Base-by-base conservation (phyloP, 2,113 vertebrate species). In the Nanorana parkeri region DNA sequence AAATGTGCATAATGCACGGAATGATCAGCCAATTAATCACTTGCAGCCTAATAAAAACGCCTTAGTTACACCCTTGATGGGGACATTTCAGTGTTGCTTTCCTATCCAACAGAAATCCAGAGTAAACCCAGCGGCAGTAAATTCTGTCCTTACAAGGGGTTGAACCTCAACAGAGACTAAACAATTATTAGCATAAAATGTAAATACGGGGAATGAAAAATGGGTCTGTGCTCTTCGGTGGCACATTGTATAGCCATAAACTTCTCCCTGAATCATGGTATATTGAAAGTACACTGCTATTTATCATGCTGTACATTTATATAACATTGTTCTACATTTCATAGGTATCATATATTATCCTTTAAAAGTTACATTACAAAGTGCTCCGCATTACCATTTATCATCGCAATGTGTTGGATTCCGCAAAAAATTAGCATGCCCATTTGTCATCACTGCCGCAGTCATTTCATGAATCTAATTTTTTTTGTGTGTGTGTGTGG, bases 261-360 rank as follows among this genome's bases (percentile, higher is more conserved):
- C 28, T 58, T 75, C 56, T 58, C n/a, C 29, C 72, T 61, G 28
- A 75, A 61, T 75, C 28, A 5, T 19, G 15, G 52, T 32, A 68
- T 79, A 79, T 68, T 55, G 52, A 58, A 68, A 68, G 41, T 24
- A 52, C 29, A 54, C 51, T 56, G n/a, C 77, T 32, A 79, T 79
- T 79, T 79, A 68, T 79, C 77, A 79, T 41, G 28, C 51, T 79
- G 77, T 68, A 79, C 47, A 23, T 36, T 79, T 78, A 24, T 78
- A 78, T 78, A 78, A 78, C 36, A 20, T 29, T 68, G 77, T 41
- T 55, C 77, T 79, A 65, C 65, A 58, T 78, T 78, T 78, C 65
- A 78, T 19, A 58, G 77, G 65, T 55, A 58, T 79, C 77, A 68
- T 79, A 79, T 79, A 79, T 79, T 79, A 79, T 79, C 52, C 77